Base-by-base conservation (phyloP, 2,113 vertebrate species). In the Osmerus eperlanus region DNA sequence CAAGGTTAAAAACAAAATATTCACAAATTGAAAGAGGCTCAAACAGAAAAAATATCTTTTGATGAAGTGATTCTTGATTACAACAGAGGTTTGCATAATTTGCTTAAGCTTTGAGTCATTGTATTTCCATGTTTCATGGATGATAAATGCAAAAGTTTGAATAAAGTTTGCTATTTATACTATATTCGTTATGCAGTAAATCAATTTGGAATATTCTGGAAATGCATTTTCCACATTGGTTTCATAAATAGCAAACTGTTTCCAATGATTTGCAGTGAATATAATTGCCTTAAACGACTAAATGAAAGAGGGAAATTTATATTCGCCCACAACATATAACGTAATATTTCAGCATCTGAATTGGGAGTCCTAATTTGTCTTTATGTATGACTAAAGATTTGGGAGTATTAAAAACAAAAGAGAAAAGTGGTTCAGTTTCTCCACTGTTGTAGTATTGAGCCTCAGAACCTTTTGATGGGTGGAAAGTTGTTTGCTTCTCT, bases 391-490 rank as follows among this genome's bases (percentile, higher is more conserved):
- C 29, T 67, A 73, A 71, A 54, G 66, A 60, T 28, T n/a, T 28
- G 11, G 54, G 72, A 78, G 21, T 9, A 58, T 62, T n/a, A 56
- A 73, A 73, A 66, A 67, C n/a, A 54, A 14, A 52, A 53, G 47
- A 52, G 47, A 19, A 21, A 47, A 47, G 41, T 47, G 5, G 18
- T 16, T 63, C 78, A 73, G 64, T 72, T 53, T 73, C 18, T 79
- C 80, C 67, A 73, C 65, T 79, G 72, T 81, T 82, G 68, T 86
- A 80, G 74, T 77, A 51, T 68, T 63, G 53, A 66, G 74, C 78
- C 65, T 68, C 56, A 76, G 62, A 79, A 55, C 52, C 32, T 68
- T 47, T 75, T 73, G 77, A 83, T 70, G 71, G 25, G 23, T 55
- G 69, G 36, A 54, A 77, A 76, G 71, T 72, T 23, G 66, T 69